These are phyloP conservation scores for Gerris lacustris DNA, from an alignment of 2,888 invertebrate genomes.

Conservation along the genomic window DNA sequence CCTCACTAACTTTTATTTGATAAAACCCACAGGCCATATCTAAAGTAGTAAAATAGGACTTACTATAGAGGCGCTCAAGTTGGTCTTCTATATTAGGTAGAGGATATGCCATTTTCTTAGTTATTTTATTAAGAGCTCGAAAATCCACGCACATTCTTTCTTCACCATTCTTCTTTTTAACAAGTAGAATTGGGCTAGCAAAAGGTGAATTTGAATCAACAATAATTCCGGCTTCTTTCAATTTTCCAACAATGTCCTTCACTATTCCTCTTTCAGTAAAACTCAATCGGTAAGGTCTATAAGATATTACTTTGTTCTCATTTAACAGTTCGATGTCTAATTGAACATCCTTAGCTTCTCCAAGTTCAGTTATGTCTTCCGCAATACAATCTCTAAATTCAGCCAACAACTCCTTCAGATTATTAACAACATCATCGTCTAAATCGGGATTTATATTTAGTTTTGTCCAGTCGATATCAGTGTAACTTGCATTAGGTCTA, in stretches of 20 bases:
- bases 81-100: neutral
- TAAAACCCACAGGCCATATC: neutral
- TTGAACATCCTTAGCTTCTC: too few relatives aligned
- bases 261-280: neutral
- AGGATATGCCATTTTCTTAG: neutral
- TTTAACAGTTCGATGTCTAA: neutral
- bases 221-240: neutral
- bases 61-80: neutral
- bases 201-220: neutral
- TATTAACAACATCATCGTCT: neutral
- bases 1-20: neutral
- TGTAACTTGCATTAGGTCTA: neutral
- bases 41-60: neutral
- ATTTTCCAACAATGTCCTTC: neutral
- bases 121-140: too few relatives aligned
- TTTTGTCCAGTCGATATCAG: neutral
- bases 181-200: neutral
- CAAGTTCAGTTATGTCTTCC: neutral
- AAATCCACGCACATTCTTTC: neutral
- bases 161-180: neutral
- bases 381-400: neutral
- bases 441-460: neutral
- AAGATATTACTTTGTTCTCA: neutral
- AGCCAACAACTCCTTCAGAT: neutral
- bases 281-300: neutral